Evolutionary conservation across 2,888 invertebrate species (phyloP), one percentile per base, ranked within the genome.

Genomic region (Tetragonisca angustula): DNA sequence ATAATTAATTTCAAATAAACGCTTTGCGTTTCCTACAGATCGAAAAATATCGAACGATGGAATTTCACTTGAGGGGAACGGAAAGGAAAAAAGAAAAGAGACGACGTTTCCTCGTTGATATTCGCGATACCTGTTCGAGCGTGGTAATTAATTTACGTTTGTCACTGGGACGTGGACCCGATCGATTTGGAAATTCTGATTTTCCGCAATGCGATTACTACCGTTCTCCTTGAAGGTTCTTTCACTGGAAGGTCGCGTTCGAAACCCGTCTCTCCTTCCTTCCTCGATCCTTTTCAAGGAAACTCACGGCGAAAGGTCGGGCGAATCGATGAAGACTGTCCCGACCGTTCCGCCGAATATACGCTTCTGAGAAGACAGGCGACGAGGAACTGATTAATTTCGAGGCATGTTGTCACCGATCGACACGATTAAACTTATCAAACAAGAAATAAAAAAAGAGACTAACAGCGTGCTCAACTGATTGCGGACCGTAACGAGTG

Each of bases 371-470:
- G 52, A 24, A 43, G 50, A n/a, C 27, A 71, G 27, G 27, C 68
- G 81, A 54, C 50, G 62, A 67, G 68, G 56, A 71, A 81, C 27
- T 32, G 67, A 61, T n/a, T 69, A 64, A 81, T 76, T 56, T 65
- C 70, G 49, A n/a, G 50, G 19, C 21, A 67, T 9, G 59, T 54
- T 36, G 21, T 36, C 78, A 65, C 43, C 67, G 70, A 68, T 73
- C 50, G 76, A 24, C 54, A 56, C 65, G 67, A 75, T 67, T 67
- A 61, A 69, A 76, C 49, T 75, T 19, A 56, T 67, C 64, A 43
- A 49, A 27, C 19, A 13, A 54, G 19, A 43, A 27, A 6, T 27
- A 24, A 36, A 52, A 21, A 11, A n/a, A 13, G 32, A 17, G 43
- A 15, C 43, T 4, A 43, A 36, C 27, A 4, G 6, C 27, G 21